These are phyloP conservation scores for Cremastobaeus sp. DNA, from an alignment of 2,888 invertebrate species.

Conservation along the genomic window DNA sequence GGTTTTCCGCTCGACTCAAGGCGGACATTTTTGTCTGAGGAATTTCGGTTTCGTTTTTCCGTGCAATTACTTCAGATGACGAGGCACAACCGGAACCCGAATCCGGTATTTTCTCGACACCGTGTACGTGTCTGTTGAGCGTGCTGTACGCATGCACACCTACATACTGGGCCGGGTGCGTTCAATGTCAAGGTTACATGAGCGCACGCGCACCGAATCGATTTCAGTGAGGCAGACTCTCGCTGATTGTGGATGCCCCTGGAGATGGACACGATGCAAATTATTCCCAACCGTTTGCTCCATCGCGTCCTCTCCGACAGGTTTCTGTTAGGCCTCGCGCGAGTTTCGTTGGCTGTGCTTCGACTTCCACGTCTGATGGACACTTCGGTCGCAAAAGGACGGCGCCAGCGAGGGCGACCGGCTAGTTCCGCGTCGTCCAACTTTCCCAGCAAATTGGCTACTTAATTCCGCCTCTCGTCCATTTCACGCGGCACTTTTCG, in stretches of 20 bases:
- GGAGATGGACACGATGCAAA: constrained; percentile 46
- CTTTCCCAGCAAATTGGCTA: too few relatives aligned
- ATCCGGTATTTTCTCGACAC: constrained; percentile 27
- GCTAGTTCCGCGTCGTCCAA: too few relatives aligned
- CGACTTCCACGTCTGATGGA: too few relatives aligned
- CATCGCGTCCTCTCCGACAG: neutral
- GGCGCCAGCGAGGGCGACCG: too few relatives aligned
- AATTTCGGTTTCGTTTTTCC: too few relatives aligned
- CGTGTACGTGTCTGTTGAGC: constrained; percentile 10
- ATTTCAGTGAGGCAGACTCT: constrained; percentile 39
- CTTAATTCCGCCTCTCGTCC: too few relatives aligned
- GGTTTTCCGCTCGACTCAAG: too few relatives aligned
- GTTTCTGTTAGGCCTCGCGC: neutral
- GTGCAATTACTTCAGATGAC: too few relatives aligned
- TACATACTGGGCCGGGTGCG: constrained; percentile 36
- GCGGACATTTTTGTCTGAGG: too few relatives aligned
- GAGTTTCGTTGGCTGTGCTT: too few relatives aligned
- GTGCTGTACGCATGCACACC: constrained; percentile 11
- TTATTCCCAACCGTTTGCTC: constrained; percentile 25
- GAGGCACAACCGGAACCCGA: constrained; percentile 43
- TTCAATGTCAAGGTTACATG: constrained; percentile 53
- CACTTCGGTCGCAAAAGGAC: too few relatives aligned
- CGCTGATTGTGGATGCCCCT: constrained; percentile 41
- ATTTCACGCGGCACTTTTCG: too few relatives aligned
- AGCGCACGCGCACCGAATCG: constrained; percentile 54